phyloP scores from a whole-genome alignment of 2,797 vertebrate species.

The Chelon labrosus region DNA sequence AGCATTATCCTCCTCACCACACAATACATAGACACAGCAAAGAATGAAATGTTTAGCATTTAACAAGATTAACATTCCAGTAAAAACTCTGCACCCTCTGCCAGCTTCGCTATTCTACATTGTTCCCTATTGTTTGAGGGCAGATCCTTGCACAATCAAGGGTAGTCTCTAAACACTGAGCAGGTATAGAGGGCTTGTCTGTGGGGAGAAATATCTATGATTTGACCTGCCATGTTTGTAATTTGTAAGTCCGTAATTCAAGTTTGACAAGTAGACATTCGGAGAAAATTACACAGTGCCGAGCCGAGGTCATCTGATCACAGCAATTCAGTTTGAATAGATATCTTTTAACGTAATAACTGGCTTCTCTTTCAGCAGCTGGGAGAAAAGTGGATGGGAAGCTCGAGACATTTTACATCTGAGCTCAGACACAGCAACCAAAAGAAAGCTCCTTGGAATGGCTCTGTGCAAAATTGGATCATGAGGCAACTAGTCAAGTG shows the following conservation, averaged over 20 bases:
- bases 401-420: conserved; percentile 22
- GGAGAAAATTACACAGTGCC: conserved; percentile 27
- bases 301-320: conserved; percentile 33
- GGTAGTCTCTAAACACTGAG: background rate
- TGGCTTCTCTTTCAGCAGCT: conserved; percentile 43
- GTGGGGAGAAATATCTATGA: background rate
- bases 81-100: conserved; percentile 19
- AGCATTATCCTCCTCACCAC: conserved; percentile 29
- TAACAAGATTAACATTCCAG: conserved; percentile 57
- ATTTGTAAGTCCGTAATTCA: conserved; percentile 7
- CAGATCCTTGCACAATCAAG: conserved; percentile 1
- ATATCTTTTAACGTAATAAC: conserved; percentile 42
- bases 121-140: conserved; percentile 36
- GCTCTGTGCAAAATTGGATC: background rate
- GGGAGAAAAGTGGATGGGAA: conserved; percentile 28
- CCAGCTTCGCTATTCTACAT: conserved; percentile 21
- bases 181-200: conserved; percentile 11
- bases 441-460: conserved; percentile 2
- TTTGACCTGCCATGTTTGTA: conserved; percentile 13
- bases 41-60: conserved; percentile 38
- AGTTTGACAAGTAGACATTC: conserved; percentile 24
- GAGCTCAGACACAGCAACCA: conserved; percentile 28
- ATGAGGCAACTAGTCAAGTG: background rate
- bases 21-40: conserved; percentile 32
- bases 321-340: conserved; percentile 30